Evolutionary conservation across 2,888 invertebrate genomes (phyloP).

Genomic region (Tridacna crocea): DNA sequence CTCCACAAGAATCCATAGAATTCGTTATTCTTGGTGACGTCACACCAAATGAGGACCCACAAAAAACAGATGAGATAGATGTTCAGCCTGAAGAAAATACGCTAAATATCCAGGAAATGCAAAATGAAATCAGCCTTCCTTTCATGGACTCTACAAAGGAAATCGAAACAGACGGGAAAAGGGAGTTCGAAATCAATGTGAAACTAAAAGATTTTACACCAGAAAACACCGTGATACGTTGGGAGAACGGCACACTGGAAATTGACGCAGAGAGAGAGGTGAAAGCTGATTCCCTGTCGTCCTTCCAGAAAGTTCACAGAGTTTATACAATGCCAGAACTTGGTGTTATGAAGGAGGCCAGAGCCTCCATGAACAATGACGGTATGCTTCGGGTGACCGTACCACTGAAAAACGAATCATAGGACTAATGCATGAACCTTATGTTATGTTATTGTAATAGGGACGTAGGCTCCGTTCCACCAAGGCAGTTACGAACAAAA

Average conservation of each 20-base stretch:
- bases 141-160: not conserved
- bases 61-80: not conserved
- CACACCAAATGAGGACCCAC: no score
- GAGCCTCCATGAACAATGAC: not conserved
- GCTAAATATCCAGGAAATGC: not conserved
- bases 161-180: not conserved
- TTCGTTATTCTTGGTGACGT: no score
- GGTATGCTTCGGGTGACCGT: not conserved
- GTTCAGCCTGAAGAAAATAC: not conserved
- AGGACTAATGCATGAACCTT: no score
- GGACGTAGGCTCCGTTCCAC: no score
- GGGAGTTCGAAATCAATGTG: not conserved
- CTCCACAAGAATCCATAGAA: no score
- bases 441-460: no score
- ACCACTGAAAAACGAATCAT: not conserved
- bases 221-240: not conserved
- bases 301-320: constrained; percentile 1
- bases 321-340: not conserved
- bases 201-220: not conserved
- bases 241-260: not conserved
- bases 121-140: not conserved
- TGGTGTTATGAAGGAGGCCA: not conserved
- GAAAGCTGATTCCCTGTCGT: not conserved
- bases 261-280: constrained; percentile 2
- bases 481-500: no score